These are phyloP conservation scores for Athalia rosae DNA, from an alignment of 2,888 invertebrate species.

Conservation along the genomic window DNA sequence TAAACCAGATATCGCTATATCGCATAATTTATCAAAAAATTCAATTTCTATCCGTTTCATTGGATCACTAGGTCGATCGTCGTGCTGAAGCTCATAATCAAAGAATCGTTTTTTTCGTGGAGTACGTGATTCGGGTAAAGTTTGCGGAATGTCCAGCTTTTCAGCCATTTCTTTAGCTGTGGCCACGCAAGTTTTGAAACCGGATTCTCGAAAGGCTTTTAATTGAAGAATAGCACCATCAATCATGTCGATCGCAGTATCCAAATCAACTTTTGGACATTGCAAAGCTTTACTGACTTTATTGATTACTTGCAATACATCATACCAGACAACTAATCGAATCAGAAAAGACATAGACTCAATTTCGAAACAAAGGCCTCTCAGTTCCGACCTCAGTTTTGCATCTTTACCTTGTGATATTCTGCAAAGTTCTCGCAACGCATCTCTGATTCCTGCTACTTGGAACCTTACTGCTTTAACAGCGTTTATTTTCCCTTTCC, in stretches of 20 bases:
- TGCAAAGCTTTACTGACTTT: conserved; percentile 24
- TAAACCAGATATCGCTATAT: conserved; percentile 18
- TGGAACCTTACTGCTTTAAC: conserved; percentile 26
- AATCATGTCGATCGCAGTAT: conserved; percentile 26
- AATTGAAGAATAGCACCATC: conserved; percentile 18
- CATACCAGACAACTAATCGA: conserved; percentile 26
- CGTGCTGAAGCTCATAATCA: conserved; percentile 17
- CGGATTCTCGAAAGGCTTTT: conserved; percentile 27
- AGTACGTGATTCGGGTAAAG: conserved; percentile 28
- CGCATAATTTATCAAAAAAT: conserved; percentile 34
- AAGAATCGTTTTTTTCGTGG: conserved; percentile 21
- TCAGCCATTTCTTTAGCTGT: conserved; percentile 23
- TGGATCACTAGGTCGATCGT: conserved; percentile 23
- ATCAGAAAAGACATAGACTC: conserved; percentile 16
- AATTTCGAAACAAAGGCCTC: conserved; percentile 19
- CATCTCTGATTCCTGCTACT: conserved; percentile 30
- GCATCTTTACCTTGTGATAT: conserved; percentile 33
- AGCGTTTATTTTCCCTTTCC: conserved; percentile 35
- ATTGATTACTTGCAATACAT: conserved; percentile 34
- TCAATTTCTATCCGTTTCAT: conserved; percentile 31
- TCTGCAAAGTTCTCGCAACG: conserved; percentile 27
- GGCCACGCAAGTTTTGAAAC: conserved; percentile 19
- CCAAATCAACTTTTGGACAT: conserved; percentile 26
- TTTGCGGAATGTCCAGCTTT: conserved; percentile 18
- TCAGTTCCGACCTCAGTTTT: conserved; percentile 22